Percentiles rank a stretch among this genome's conserved stretches.
Evolutionary conservation across 2,113 vertebrate species (phyloP).

Genomic region (Tonatia bakeri): DNA sequence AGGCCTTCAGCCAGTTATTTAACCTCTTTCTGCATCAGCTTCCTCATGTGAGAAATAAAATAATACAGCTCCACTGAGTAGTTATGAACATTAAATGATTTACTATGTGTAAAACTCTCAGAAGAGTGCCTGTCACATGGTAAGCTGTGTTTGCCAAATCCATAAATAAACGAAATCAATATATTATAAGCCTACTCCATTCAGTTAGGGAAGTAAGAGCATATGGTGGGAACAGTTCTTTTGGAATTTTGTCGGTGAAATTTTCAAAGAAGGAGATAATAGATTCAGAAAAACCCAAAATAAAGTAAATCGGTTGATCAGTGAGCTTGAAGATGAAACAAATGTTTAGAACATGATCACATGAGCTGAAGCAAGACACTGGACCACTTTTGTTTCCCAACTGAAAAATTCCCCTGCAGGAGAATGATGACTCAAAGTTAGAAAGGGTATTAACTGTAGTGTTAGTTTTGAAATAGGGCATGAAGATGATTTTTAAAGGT

Average conservation of each 20-base stretch:
- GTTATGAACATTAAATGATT: background rate
- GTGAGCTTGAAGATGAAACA: background rate
- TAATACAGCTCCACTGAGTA: background rate
- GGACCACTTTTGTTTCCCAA: background rate
- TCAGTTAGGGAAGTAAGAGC: background rate
- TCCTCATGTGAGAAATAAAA: background rate
- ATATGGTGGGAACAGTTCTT: background rate
- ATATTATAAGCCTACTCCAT: background rate
- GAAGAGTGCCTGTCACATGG: background rate
- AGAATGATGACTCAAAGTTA: background rate
- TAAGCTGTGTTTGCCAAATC: background rate
- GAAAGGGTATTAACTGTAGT: background rate
- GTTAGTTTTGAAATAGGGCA: background rate
- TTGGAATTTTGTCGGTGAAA: background rate
- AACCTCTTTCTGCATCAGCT: background rate
- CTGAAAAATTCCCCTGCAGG: background rate
- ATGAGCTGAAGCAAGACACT: background rate
- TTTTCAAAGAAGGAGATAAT: background rate
- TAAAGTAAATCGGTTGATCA: background rate
- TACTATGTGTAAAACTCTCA: background rate
- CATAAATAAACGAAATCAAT: background rate
- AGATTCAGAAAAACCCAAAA: background rate
- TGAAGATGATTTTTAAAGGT: background rate
- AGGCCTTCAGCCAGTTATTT: background rate
- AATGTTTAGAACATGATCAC: background rate